Percentiles rank a stretch among this genome's conserved stretches.
Conservation (phyloP, 2,113 vertebrate species). For the Catharus bicknelli region DNA sequence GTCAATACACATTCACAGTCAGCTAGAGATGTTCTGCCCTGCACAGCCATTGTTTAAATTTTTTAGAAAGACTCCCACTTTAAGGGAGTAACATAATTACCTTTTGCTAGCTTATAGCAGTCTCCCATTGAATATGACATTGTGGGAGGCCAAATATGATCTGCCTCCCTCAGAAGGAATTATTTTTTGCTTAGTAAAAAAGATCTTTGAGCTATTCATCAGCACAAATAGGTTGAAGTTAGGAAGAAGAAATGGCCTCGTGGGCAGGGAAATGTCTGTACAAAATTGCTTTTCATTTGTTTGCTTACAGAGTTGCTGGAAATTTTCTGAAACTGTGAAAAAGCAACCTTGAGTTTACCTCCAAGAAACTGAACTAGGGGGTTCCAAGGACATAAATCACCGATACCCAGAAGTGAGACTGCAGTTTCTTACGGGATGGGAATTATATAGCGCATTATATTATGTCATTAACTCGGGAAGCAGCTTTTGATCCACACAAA, state of each 20-base stretch:
- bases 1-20: neutral
- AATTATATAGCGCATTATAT: neutral
- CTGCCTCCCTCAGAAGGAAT: neutral
- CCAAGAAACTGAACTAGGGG: neutral
- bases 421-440: neutral
- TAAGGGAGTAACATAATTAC: neutral
- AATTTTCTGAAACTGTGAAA: neutral
- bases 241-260: neutral
- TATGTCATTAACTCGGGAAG: neutral
- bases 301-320: neutral
- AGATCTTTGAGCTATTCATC: neutral
- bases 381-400: neutral
- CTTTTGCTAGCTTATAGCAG: neutral
- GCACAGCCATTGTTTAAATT: neutral
- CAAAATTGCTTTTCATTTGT: neutral
- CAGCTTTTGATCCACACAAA: neutral
- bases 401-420: neutral
- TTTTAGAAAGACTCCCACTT: neutral
- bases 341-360: neutral
- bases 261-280: neutral
- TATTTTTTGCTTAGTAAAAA: neutral
- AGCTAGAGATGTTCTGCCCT: neutral
- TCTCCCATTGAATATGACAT: neutral
- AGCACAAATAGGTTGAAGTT: neutral
- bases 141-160: neutral